These are phyloP conservation scores for Microctonus aethiopoides DNA, from an alignment of 2,888 invertebrate genomes.

Conservation along the genomic window DNA sequence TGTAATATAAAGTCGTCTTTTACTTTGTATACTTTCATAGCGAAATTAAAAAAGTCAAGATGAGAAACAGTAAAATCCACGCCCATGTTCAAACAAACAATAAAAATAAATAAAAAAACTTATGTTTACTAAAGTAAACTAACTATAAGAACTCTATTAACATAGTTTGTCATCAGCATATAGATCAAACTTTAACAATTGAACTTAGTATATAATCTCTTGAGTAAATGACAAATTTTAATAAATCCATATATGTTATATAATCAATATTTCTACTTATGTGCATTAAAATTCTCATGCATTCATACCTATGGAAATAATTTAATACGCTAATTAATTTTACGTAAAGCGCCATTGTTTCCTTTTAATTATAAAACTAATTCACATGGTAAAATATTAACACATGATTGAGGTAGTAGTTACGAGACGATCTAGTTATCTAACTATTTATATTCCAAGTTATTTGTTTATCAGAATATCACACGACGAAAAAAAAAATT, in stretches of 20 bases:
- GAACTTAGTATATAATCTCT: not conserved
- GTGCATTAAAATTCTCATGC: not conserved
- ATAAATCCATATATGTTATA: not conserved
- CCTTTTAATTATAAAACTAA: too few species aligned
- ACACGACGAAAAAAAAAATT: too few species aligned
- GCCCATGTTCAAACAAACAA: not conserved
- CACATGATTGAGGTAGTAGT: too few species aligned
- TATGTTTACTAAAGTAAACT: not conserved
- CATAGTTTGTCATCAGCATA: not conserved
- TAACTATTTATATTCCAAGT: too few species aligned
- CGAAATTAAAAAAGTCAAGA: slow-evolving; percentile 15
- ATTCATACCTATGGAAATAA: not conserved
- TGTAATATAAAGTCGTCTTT: not conserved
- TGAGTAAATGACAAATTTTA: not conserved
- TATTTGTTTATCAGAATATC: too few species aligned
- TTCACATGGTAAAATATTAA: too few species aligned
- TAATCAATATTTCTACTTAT: too few species aligned
- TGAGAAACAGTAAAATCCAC: not conserved
- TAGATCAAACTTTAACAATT: not conserved
- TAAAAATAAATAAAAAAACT: not conserved
- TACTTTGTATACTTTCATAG: slow-evolving; percentile 3
- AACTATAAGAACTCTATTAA: not conserved
- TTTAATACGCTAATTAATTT: too few species aligned
- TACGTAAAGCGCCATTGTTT: too few species aligned
- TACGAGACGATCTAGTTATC: too few species aligned